Percentiles rank a stretch among this genome's conserved stretches.
Conservation (phyloP, 2,888 invertebrate species). For the Andrena camellia region DNA sequence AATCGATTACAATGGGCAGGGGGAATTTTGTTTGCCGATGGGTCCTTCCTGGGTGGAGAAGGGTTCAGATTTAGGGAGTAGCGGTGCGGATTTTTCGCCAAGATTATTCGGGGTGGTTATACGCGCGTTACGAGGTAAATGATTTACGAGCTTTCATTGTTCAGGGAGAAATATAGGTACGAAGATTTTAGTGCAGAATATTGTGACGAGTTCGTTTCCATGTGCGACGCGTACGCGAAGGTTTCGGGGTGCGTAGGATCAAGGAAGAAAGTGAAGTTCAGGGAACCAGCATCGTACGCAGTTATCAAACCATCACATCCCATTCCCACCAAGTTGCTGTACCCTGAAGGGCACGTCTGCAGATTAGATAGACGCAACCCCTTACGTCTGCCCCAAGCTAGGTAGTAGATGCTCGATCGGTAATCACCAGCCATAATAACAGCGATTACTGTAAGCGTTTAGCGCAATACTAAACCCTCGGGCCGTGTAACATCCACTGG, state of each 20-base stretch:
- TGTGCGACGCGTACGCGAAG: too few relatives aligned
- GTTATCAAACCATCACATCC: neutral
- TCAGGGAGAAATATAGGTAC: too few relatives aligned
- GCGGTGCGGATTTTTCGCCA: slow-evolving; percentile 13
- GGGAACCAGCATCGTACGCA: neutral
- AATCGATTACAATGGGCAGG: slow-evolving; percentile 39
- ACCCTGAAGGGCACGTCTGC: neutral
- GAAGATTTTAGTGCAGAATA: too few relatives aligned
- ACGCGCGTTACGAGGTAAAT: too few relatives aligned
- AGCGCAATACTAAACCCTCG: neutral
- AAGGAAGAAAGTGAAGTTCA: neutral
- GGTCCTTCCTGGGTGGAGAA: slow-evolving; percentile 20
- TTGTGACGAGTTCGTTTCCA: too few relatives aligned
- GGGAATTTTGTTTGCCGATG: slow-evolving; percentile 44
- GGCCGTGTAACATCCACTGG: neutral
- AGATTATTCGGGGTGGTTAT: neutral
- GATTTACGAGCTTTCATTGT: too few relatives aligned
- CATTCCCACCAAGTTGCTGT: neutral
- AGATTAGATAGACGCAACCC: neutral
- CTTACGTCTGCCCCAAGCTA: neutral
- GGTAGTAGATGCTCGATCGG: neutral
- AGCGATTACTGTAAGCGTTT: neutral
- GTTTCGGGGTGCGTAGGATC: too few relatives aligned
- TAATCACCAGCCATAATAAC: neutral
- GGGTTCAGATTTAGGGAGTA: slow-evolving; percentile 26